Evolutionary conservation across 2,797 vertebrate species (phyloP).

Genomic region (Acanthurus leucopareius): DNA sequence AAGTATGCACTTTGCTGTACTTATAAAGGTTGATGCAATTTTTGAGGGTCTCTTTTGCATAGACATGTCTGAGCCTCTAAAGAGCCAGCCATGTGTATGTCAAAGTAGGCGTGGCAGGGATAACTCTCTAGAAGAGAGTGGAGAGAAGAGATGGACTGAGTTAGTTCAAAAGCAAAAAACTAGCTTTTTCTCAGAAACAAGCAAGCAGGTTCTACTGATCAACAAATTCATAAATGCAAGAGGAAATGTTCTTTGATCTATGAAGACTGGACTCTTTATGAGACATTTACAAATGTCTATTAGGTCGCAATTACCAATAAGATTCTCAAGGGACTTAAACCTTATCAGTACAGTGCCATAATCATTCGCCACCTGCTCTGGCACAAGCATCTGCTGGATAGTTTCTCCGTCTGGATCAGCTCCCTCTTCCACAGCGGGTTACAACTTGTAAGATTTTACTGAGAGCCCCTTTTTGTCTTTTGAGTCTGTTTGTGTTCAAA

Average conservation of each 20-base stretch:
- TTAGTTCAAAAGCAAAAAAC: not conserved
- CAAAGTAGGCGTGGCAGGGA: not conserved
- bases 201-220: not conserved
- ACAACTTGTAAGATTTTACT: conserved; percentile 19
- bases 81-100: not conserved
- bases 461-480: not conserved
- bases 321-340: conserved; percentile 14
- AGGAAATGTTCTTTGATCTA: conserved; percentile 3
- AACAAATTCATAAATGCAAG: not conserved
- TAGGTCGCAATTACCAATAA: not conserved
- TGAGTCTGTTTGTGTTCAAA: not conserved
- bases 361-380: conserved; percentile 34
- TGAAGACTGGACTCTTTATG: not conserved
- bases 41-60: not conserved
- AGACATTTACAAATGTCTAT: conserved; percentile 29
- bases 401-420: conserved; percentile 22
- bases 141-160: not conserved
- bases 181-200: not conserved
- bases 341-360: conserved; percentile 21
- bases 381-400: conserved; percentile 38
- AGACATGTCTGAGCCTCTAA: not conserved
- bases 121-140: too few relatives aligned
- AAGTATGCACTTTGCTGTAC: not conserved
- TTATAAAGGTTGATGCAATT: not conserved
- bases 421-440: conserved; percentile 26